phyloP scores from a whole-genome alignment of 2,888 invertebrate genomes.

The Cataglyphis cursor region DNA sequence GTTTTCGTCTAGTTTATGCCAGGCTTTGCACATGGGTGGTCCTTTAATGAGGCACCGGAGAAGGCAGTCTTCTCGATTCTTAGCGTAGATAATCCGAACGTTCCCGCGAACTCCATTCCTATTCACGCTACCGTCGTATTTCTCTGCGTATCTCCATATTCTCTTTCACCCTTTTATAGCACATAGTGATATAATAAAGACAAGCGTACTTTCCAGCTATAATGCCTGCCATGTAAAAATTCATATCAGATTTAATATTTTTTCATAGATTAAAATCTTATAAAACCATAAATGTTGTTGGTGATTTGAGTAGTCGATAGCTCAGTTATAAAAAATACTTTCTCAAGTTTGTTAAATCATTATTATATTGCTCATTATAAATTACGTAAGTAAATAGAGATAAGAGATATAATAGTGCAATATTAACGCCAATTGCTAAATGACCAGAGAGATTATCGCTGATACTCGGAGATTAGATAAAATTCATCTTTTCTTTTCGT shows the following conservation, averaged over 20 bases:
- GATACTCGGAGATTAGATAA: background rate
- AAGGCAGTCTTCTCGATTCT: slow-evolving; percentile 58
- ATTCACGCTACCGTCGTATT: slow-evolving; percentile 27
- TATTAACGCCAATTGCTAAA: slow-evolving; percentile 2
- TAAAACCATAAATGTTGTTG: background rate
- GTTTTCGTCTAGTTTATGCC: slow-evolving; percentile 38
- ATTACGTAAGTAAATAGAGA: background rate
- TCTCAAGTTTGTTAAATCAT: background rate
- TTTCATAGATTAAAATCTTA: background rate
- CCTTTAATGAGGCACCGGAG: slow-evolving; percentile 58
- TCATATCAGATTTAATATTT: background rate
- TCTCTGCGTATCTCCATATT: background rate
- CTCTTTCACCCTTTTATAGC: background rate
- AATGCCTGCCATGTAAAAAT: background rate
- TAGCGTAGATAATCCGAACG: slow-evolving; percentile 56
- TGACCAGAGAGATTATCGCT: slow-evolving; percentile 3
- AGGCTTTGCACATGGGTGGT: slow-evolving; percentile 56
- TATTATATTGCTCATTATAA: background rate
- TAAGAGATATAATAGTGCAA: background rate
- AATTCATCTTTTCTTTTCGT: slow-evolving; percentile 66
- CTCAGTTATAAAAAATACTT: background rate
- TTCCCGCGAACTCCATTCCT: slow-evolving; percentile 20
- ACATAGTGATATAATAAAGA: background rate
- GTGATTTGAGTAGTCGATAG: background rate
- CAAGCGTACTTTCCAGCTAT: background rate